A percentile compares a stretch with the other conserved stretches of the same genome.
These are phyloP conservation scores for Endotricha flammealis DNA, from an alignment of 2,888 invertebrate species.

Conservation along the genomic window DNA sequence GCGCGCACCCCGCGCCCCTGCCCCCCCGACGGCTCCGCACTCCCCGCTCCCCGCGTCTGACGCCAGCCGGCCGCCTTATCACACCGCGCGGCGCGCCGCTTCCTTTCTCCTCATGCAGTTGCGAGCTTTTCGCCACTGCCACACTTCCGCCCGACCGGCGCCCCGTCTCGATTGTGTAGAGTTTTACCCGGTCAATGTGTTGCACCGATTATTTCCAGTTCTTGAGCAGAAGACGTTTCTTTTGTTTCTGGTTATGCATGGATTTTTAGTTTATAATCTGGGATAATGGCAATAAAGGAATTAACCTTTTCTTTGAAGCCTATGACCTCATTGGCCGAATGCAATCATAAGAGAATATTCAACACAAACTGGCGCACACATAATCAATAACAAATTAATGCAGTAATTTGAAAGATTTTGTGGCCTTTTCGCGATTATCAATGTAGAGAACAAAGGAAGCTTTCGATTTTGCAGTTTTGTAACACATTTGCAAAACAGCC, in stretches of 20 bases:
- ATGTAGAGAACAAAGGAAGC: slow-evolving; percentile 22
- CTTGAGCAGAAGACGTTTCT: slow-evolving; percentile 33
- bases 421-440: slow-evolving; percentile 7
- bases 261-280: slow-evolving; percentile 12
- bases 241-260: slow-evolving; percentile 22
- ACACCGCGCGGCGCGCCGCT: slow-evolving; percentile 70
- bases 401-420: slow-evolving; percentile 7
- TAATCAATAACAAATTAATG: slow-evolving; percentile 10
- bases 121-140: slow-evolving; percentile 75
- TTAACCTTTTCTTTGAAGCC: too few relatives aligned
- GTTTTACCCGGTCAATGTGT: slow-evolving; percentile 62
- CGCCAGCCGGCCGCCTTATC: slow-evolving; percentile 73
- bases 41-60: slow-evolving; percentile 45
- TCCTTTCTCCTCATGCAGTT: slow-evolving; percentile 77
- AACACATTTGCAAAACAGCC: slow-evolving; percentile 21
- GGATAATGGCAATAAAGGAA: too few relatives aligned
- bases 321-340: too few relatives aligned
- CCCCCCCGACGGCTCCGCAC: slow-evolving; percentile 32
- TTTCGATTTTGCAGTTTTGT: slow-evolving; percentile 21
- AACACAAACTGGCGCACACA: too few relatives aligned
- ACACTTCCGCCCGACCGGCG: slow-evolving; percentile 72
- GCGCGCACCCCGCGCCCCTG: slow-evolving; percentile 61
- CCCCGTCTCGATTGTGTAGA: slow-evolving; percentile 61
- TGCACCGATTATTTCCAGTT: slow-evolving; percentile 47
- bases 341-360: too few relatives aligned